These are phyloP conservation scores for Halichoerus grypus DNA, from an alignment of 2,113 vertebrate genomes.

Conservation along the genomic window DNA sequence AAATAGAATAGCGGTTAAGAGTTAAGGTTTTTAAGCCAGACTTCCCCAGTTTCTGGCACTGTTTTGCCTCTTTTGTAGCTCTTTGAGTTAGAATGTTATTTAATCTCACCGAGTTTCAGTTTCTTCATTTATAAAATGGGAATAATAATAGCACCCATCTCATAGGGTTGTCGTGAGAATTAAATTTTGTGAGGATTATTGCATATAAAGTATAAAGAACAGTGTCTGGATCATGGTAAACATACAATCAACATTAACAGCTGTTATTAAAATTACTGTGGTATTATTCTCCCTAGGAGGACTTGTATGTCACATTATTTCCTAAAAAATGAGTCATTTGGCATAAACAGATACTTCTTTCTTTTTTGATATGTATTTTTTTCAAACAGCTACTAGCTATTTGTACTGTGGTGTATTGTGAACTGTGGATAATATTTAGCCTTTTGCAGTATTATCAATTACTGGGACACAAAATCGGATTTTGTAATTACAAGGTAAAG, in stretches of 20 bases:
- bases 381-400: neutral
- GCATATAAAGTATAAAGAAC: neutral
- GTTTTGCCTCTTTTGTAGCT: neutral
- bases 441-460: constrained; percentile 29
- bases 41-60: neutral
- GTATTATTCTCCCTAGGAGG: neutral
- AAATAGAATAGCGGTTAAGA: neutral
- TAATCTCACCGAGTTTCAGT: neutral
- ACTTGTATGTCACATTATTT: constrained; percentile 34
- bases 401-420: neutral
- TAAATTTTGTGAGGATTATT: neutral
- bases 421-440: constrained; percentile 21
- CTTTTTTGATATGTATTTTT: neutral
- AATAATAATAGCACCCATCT: neutral
- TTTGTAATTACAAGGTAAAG: constrained; percentile 40
- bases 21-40: neutral
- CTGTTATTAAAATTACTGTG: neutral
- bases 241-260: neutral
- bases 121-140: neutral
- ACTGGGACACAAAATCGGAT: neutral
- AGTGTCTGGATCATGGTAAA: neutral
- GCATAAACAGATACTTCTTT: neutral
- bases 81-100: neutral
- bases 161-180: neutral
- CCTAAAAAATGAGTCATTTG: constrained; percentile 19